phyloP scores from a whole-genome alignment of 1,140 invertebrate species.

The Gyrodactylus salaris region DNA sequence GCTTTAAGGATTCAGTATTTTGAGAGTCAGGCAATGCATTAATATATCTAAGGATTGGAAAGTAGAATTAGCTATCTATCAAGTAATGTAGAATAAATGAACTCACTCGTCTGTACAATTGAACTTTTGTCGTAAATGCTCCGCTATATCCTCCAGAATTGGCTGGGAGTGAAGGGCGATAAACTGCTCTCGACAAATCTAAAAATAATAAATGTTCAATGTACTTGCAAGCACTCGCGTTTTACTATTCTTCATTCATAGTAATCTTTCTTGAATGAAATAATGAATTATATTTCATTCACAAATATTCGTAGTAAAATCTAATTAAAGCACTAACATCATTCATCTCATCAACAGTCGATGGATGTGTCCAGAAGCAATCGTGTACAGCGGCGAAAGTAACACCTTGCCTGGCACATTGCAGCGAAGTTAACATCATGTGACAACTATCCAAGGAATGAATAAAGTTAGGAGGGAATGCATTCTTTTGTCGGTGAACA shows the following conservation, averaged over 20 bases:
- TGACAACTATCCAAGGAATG: constrained; percentile 89
- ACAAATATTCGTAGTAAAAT: not conserved
- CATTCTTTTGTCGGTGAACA: constrained; percentile 66
- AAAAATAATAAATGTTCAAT: constrained; percentile 12
- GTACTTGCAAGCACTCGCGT: not conserved
- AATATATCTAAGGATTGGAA: not conserved
- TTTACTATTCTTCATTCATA: not conserved
- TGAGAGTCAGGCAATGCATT: not conserved
- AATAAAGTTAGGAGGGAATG: constrained; percentile 91
- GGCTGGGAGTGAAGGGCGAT: constrained; percentile 60
- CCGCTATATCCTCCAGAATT: constrained; percentile 51
- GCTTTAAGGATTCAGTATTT: not conserved
- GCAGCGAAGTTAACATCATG: constrained; percentile 87
- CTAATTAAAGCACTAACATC: constrained; percentile 25
- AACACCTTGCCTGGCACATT: constrained; percentile 38
- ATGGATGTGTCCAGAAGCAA: constrained; percentile 91
- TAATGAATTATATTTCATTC: not conserved
- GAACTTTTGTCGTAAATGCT: not conserved
- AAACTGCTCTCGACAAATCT: constrained; percentile 73
- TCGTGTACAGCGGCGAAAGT: constrained; percentile 90
- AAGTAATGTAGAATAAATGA: constrained; percentile 23
- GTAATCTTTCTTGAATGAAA: not conserved
- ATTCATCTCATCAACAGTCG: constrained; percentile 52
- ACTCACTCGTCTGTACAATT: constrained; percentile 15
- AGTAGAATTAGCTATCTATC: not conserved